Percentiles rank a stretch among this genome's conserved stretches.
These are phyloP conservation scores for Penaeus japonicus DNA, from an alignment of 1,140 invertebrate species.

Conservation along the genomic window DNA sequence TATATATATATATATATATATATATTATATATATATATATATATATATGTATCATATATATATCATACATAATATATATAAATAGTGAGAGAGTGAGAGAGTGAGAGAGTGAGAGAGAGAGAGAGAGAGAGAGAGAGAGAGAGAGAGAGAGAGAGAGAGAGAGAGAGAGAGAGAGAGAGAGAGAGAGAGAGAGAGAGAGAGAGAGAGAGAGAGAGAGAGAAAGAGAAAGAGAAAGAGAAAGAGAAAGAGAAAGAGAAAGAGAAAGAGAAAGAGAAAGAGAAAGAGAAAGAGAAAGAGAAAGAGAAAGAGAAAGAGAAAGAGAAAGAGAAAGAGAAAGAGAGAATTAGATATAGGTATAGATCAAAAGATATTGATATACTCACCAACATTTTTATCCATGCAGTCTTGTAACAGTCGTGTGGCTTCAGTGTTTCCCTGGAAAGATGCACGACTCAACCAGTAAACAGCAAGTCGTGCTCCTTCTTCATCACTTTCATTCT, in stretches of 20 bases:
- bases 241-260: background rate
- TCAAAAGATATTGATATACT: background rate
- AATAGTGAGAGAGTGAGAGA: no score
- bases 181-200: background rate
- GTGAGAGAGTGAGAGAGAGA: background rate
- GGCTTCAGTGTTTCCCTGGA: slow-evolving; percentile 87
- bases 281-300: background rate
- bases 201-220: background rate
- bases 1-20: no score
- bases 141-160: background rate
- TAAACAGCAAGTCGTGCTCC: slow-evolving; percentile 73
- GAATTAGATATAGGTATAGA: background rate
- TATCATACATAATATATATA: no score
- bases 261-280: background rate
- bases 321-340: slow-evolving; percentile 36
- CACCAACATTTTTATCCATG: slow-evolving; percentile 75
- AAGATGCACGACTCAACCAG: slow-evolving; percentile 88
- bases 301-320: background rate
- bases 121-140: background rate
- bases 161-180: background rate
- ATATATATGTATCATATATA: no score
- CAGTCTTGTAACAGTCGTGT: slow-evolving; percentile 81
- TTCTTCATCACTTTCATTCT: slow-evolving; percentile 18
- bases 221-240: background rate
- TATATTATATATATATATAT: no score